Base-by-base conservation (phyloP, 30 jellyfish, hydroid and myxozoan species). In the Hydractinia echinata region DNA sequence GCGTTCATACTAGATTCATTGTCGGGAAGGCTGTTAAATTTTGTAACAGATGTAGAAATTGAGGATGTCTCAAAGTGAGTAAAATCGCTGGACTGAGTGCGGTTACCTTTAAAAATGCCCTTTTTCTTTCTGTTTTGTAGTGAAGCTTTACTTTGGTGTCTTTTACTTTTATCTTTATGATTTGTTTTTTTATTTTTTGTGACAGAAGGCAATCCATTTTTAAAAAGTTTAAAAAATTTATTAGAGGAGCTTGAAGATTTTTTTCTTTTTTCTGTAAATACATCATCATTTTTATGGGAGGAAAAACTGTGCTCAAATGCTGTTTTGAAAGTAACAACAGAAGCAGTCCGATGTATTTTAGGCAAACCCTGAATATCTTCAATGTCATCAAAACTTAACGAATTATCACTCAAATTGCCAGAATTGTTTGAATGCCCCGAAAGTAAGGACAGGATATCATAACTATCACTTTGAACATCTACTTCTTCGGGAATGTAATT, bases 271-370 rank as follows among this genome's bases (percentile, higher is more conserved):
- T 79, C 20, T 55, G 70, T 55, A 54, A 72, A 55, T 58, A 15
- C 78, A 16, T 6, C 82, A 44, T 76, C 83, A 55, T 53, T 52
- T 39, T 79, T 52, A n/a, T 77, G 60, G 5, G 73, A 44, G n/a
- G 80, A 56, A 10, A 77, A 52, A 54, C 96, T 84, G 9, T 85
- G 61, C 21, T 91, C 97, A 48, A 85, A 70, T 4, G 87, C 97
- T 53, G 94, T 91, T 55, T 81, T 83, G 77, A 91, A 91, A 0
- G 97, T 85, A 16, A 91, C 76, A 15, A 84, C 81, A n/a, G 97
- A 85, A 13, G 88, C 87, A 20, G 96, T 85, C 52, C 39, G 44
- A 14, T 68, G 54, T 6, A 60, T 18, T 10, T 39, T 77, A n/a
- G 73, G 60, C 16, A 66, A 79, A 6, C 51, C 49, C 67, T 80